Conservation (phyloP, 1,140 invertebrate genomes). For the Habropoda laboriosa region DNA sequence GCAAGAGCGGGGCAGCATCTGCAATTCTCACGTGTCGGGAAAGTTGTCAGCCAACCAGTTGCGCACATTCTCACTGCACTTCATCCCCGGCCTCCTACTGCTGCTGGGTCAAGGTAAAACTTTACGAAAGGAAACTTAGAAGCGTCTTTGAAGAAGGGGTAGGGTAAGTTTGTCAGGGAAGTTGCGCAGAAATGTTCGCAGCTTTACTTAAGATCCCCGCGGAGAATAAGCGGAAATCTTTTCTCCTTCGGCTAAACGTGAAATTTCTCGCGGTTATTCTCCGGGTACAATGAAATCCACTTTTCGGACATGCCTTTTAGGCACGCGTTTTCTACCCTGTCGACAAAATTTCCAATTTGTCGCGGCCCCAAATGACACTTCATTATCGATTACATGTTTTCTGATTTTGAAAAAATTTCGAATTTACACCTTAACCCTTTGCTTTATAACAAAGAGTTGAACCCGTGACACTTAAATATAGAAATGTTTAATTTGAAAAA, state of each 20-base stretch:
- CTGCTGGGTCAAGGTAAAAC: constrained; percentile 58
- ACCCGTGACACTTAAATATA: no score
- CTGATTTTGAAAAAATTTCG: no score
- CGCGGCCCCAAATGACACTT: no score
- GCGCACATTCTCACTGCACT: constrained; percentile 57
- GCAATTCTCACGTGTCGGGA: constrained; percentile 58
- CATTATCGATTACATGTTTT: no score
- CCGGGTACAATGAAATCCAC: constrained; percentile 12
- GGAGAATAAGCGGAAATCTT: constrained; percentile 37
- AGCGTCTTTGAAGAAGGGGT: constrained; percentile 10
- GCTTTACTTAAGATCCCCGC: constrained; percentile 56
- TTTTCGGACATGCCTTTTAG: background rate
- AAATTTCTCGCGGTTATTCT: constrained; percentile 19
- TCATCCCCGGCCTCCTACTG: background rate
- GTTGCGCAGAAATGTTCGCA: constrained; percentile 53
- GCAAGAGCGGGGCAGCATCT: constrained; percentile 44
- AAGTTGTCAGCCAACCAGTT: constrained; percentile 57
- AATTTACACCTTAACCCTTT: no score
- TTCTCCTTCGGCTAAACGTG: constrained; percentile 19
- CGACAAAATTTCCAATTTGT: background rate
- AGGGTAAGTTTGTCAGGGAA: constrained; percentile 47
- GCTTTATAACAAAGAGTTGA: no score
- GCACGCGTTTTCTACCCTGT: background rate
- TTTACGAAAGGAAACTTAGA: constrained; percentile 45
- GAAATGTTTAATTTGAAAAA: no score